Evolutionary conservation across 2,113 vertebrate genomes (phyloP).

Genomic region (Eublepharis macularius): DNA sequence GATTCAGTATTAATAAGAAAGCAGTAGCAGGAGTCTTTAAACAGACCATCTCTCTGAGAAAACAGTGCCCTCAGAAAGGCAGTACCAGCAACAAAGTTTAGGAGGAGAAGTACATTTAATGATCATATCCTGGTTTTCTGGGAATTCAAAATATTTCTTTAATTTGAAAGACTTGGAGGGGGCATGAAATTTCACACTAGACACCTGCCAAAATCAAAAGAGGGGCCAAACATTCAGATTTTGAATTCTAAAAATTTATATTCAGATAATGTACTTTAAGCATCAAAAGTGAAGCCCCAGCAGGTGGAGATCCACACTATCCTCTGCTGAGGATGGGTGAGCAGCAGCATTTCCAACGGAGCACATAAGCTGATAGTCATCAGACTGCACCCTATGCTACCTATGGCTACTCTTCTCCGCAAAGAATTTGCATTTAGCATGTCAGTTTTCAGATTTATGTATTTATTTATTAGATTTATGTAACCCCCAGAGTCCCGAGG

Average conservation of each 20-base stretch:
- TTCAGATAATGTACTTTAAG: not conserved
- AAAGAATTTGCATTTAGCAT: not conserved
- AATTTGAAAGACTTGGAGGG: not conserved
- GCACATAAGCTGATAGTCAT: not conserved
- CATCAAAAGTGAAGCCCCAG: no score
- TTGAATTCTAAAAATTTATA: not conserved
- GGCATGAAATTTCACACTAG: not conserved
- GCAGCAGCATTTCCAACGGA: not conserved
- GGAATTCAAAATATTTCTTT: not conserved
- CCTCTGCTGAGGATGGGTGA: not conserved
- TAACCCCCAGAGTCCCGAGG: no score
- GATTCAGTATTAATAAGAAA: conserved; percentile 6
- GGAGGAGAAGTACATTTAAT: not conserved
- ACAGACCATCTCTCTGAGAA: not conserved
- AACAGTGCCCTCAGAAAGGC: not conserved
- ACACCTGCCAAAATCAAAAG: not conserved
- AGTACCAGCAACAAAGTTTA: not conserved
- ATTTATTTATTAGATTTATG: no score
- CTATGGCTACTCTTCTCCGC: not conserved
- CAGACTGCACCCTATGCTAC: no score
- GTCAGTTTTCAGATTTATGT: no score
- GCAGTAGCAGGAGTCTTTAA: not conserved
- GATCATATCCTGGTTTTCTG: not conserved
- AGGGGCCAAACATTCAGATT: not conserved
- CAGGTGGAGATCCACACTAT: not conserved